Percentiles rank a stretch among this genome's conserved stretches.
Evolutionary conservation across 2,797 vertebrate genomes (phyloP).

Genomic region (Podarcis lilfordi): DNA sequence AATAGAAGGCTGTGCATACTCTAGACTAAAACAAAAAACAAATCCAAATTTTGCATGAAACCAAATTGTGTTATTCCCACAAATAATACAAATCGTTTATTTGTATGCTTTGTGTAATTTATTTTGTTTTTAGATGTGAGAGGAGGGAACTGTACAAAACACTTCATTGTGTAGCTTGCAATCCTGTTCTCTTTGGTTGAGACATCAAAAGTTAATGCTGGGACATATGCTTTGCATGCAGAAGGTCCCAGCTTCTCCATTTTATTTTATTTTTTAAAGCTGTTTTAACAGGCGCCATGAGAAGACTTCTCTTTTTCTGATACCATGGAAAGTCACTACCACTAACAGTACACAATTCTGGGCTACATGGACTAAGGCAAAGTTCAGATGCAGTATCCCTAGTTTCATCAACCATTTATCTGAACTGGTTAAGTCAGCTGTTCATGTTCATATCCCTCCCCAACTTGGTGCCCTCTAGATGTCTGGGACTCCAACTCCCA

Average conservation of each 20-base stretch:
- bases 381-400: too few species aligned
- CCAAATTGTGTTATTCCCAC: not conserved
- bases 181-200: not conserved
- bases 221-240: not conserved
- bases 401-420: not conserved
- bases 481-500: too few species aligned
- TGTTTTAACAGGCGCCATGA: not conserved
- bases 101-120: not conserved
- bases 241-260: not conserved
- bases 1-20: not conserved
- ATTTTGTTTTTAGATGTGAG: not conserved
- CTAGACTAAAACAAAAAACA: not conserved
- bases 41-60: not conserved
- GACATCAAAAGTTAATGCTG: too few species aligned
- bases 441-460: too few species aligned
- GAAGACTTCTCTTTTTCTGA: not conserved
- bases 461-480: too few species aligned
- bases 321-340: too few species aligned
- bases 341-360: not conserved
- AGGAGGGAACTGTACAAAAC: not conserved
- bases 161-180: not conserved
- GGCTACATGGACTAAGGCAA: not conserved
- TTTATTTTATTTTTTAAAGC: too few species aligned
- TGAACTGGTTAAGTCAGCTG: not conserved
- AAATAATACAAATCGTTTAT: not conserved